These are phyloP conservation scores for Tympanuchus pallidicinctus DNA, from an alignment of 2,113 vertebrate species.

Conservation along the genomic window DNA sequence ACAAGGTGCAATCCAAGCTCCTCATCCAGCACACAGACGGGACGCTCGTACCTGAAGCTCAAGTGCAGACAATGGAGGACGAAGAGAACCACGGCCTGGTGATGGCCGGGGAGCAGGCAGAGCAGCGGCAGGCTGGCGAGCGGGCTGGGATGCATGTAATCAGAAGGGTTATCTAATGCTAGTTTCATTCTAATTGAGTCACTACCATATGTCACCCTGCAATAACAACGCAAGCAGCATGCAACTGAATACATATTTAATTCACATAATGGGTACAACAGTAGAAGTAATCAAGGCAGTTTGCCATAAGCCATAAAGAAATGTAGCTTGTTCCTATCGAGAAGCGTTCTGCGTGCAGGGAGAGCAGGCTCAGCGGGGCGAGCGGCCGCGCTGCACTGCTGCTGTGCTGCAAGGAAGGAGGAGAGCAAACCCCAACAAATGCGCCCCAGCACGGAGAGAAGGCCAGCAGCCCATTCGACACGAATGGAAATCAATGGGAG, in stretches of 20 bases:
- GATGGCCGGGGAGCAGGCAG: background rate
- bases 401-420: background rate
- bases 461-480: background rate
- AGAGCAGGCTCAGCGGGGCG: slow-evolving; percentile 61
- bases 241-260: slow-evolving; percentile 89
- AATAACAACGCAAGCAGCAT: slow-evolving; percentile 85
- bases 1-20: accelerated
- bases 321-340: slow-evolving; percentile 76
- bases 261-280: slow-evolving; percentile 88
- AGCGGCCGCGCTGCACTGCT: background rate
- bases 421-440: background rate
- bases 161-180: slow-evolving; percentile 86
- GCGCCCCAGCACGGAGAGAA: accelerated
- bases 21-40: background rate
- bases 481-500: slow-evolving; percentile 62
- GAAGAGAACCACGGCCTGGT: background rate
- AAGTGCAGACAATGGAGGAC: background rate
- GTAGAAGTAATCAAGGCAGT: slow-evolving; percentile 88
- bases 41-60: background rate
- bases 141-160: slow-evolving; percentile 79
- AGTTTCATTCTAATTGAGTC: slow-evolving; percentile 86
- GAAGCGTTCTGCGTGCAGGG: slow-evolving; percentile 74
- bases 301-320: slow-evolving; percentile 89
- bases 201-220: slow-evolving; percentile 86
- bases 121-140: slow-evolving; percentile 63